Percentiles rank a stretch among this genome's conserved stretches.
Conservation (phyloP, 2,797 vertebrate genomes). For the Coracias cyanogaster region DNA sequence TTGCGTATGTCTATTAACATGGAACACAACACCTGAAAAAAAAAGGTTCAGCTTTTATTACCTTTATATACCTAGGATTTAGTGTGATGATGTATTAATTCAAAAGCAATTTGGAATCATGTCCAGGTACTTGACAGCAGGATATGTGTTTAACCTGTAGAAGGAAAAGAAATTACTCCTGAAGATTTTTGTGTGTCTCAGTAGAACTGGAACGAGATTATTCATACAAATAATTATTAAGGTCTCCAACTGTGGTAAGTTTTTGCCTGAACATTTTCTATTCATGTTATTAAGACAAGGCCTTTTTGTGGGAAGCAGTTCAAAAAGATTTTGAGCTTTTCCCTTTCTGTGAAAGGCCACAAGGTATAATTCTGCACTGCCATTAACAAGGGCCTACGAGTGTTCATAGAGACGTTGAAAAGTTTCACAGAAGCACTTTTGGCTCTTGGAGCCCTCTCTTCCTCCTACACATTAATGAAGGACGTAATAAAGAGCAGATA, state of each 20-base stretch:
- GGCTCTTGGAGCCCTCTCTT: not conserved
- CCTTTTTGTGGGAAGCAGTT: not conserved
- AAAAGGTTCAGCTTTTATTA: not conserved
- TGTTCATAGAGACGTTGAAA: not conserved
- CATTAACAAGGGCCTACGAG: rapidly evolving
- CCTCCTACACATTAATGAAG: not conserved
- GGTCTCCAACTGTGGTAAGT: not conserved
- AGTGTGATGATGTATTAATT: not conserved
- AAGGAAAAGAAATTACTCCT: not conserved
- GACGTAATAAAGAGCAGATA: not conserved
- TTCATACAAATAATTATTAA: not conserved
- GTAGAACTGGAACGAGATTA: not conserved
- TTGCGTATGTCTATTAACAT: not conserved
- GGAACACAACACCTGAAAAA: not conserved
- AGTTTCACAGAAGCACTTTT: not conserved
- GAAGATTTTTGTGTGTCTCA: not conserved
- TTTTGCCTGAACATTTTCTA: not conserved
- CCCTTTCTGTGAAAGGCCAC: not conserved
- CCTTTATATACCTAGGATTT: not conserved
- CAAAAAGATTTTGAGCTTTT: not conserved
- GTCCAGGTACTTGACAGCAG: not conserved
- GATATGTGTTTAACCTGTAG: not conserved
- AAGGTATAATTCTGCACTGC: not conserved
- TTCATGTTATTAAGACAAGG: not conserved
- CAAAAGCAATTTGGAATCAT: not conserved